Base-by-base conservation (phyloP, 2,797 vertebrate genomes). In the Hyperoplus lanceolatus region DNA sequence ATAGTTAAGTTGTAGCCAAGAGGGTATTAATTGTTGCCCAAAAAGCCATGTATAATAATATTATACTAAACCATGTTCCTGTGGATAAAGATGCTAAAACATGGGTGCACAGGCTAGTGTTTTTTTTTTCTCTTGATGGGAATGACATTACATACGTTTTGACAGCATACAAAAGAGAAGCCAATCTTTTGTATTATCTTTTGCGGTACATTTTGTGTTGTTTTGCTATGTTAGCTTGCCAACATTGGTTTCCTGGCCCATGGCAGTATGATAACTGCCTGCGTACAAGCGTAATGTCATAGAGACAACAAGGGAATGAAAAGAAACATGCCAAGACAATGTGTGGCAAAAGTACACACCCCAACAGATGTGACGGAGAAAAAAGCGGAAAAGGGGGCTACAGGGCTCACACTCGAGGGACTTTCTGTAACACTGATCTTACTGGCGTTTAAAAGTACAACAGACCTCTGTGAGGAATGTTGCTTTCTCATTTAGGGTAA, bases 241-340 rank as follows among this genome's bases (percentile, higher is more conserved):
- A 53, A 71, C 86, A 83, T 74, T 72, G 70, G 42, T 78, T 89
- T 86, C 78, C 88, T 88, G 90, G 90, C 89, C 75, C 63, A 5
- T 83, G 51, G 85, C 62, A 77, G 81, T 56, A 83, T 73, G 87
- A 92, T 89, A 86, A 86, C 82, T 84, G 82, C 48, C 73, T 72
- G 65, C 77, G 75, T 82, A 75, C 61, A 55, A 75, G 76, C 69
- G 53, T 75, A 86, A 88, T 90, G 87, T 92, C 86, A 86, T 58
- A 82, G 73, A 89, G 84, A 88, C 79, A 84, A 90, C 80, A 84
- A 75, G 80, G 68, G 76, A 91, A 82, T 90, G 87, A 93, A 89
- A 89, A 87, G 88, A 89, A 93, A 93, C 90, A 93, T 90, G 93
- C 87, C 89, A 92, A 78, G 90, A 93, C 91, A 92, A 84, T 91